Percentiles rank a stretch among this genome's conserved stretches.
Evolutionary conservation across 2,888 invertebrate genomes (phyloP).

Genomic region (Phyllotreta cruciferae): DNA sequence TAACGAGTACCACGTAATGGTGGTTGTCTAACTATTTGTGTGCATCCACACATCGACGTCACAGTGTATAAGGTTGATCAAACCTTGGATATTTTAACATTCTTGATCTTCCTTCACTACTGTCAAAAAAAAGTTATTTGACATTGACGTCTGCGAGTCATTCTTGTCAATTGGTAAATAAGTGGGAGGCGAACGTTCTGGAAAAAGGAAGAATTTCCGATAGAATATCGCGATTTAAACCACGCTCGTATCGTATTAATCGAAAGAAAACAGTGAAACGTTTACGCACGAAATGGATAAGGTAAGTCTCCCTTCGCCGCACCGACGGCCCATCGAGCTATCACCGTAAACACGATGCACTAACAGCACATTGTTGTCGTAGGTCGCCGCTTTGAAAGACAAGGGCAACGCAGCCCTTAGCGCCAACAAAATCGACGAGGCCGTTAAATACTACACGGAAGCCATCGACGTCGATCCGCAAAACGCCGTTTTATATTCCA

Average conservation of each 20-base stretch:
- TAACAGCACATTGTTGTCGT: slow-evolving; percentile 38
- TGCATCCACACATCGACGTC: too few relatives aligned
- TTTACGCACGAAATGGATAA: slow-evolving; percentile 32
- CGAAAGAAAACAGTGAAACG: not conserved
- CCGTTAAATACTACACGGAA: slow-evolving; percentile 79
- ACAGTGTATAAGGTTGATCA: too few relatives aligned
- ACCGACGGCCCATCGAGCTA: not conserved
- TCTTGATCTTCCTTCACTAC: too few relatives aligned
- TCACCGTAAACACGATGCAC: slow-evolving; percentile 18
- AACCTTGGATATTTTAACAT: too few relatives aligned
- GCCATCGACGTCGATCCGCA: slow-evolving; percentile 80
- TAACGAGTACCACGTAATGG: too few relatives aligned
- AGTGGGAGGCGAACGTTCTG: slow-evolving; percentile 30
- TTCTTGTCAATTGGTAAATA: not conserved
- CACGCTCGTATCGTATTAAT: slow-evolving; percentile 11
- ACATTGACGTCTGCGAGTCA: not conserved
- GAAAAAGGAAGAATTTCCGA: slow-evolving; percentile 24
- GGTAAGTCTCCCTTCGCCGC: slow-evolving; percentile 23
- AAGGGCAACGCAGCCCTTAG: slow-evolving; percentile 86
- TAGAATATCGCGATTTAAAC: slow-evolving; percentile 3
- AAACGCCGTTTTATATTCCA: slow-evolving; percentile 91
- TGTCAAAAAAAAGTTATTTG: not conserved
- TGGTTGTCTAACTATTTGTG: too few relatives aligned
- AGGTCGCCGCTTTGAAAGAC: slow-evolving; percentile 85
- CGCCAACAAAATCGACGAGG: slow-evolving; percentile 78